Base-by-base conservation (phyloP, 1,140 invertebrate species). In the Dendroctonus valens region DNA sequence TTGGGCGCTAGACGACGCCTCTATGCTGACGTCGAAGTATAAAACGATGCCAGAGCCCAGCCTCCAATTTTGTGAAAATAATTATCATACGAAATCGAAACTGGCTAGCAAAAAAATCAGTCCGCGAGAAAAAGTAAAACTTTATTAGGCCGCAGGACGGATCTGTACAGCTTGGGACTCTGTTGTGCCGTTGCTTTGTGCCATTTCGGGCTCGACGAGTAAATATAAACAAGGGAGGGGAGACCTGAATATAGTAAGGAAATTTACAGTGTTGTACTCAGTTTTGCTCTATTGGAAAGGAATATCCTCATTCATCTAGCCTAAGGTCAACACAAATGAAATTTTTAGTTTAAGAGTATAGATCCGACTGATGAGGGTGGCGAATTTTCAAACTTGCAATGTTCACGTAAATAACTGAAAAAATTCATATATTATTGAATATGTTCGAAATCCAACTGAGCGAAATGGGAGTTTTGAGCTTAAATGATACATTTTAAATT, bases 171-270 rank as follows among this genome's bases (percentile, higher is more conserved):
- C 37, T 49, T 37, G 50, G 39, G 26, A 40, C 40, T 40, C 39
- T 65, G 57, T 54, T 63, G 54, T 68, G 46, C 41, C 52, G 53
- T 38, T 60, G 68, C 68, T 59, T 54, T 59, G 54, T 65, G 67
- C 53, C 67, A 65, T 65, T 69, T 65, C 52, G 42, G 52, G 59
- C 59, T 41, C 52, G 67, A 6, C 44, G 67, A 68, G 74, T 76
- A 77, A 77, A 76, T 74, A 77, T 76, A 75, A 76, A 75, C 76
- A 76, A 74, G 73, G 70, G 67, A 65, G 72, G 74, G 74, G 75
- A 67, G 68, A 65, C 60, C 40, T 41, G 46, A 52, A 61, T 51
- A 37, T 26, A 44, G 65, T 50, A 41, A 41, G 38, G 46, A 41
- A 41, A 9, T 7, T 7, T 53, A 14, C 65, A 67, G 65, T 12